phyloP scores from a whole-genome alignment of 2,797 vertebrate species.

The Tapera naevia region DNA sequence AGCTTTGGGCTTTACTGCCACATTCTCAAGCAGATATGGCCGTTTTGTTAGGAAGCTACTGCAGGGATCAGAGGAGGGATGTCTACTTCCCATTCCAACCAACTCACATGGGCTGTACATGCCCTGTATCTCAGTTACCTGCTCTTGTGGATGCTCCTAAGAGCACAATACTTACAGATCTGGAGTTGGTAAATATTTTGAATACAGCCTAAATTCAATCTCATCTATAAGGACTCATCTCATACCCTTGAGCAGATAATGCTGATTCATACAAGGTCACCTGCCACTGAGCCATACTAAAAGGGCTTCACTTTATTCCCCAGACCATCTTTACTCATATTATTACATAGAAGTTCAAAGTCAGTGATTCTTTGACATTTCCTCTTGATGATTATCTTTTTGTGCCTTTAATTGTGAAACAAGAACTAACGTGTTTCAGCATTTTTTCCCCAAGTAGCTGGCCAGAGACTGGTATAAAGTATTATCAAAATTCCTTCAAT shows the following conservation, averaged over 20 bases:
- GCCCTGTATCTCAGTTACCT: background rate
- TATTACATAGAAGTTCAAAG: constrained; percentile 19
- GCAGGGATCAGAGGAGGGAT: background rate
- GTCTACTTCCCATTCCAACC: background rate
- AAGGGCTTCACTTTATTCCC: background rate
- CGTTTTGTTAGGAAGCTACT: background rate
- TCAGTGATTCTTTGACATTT: constrained; percentile 32
- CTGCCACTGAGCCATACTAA: background rate
- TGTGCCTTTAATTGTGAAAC: constrained; percentile 49
- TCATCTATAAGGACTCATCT: background rate
- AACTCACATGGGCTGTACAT: background rate
- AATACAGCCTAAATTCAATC: background rate
- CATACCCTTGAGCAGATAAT: background rate
- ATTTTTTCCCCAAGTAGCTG: constrained; percentile 34
- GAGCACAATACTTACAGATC: background rate
- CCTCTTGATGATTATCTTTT: constrained; percentile 55
- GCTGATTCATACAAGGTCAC: background rate
- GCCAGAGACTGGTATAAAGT: constrained; percentile 25
- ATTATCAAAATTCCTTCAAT: constrained; percentile 40
- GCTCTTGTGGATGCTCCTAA: background rate
- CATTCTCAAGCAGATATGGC: background rate
- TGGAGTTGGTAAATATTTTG: background rate
- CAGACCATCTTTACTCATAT: background rate
- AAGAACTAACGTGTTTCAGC: constrained; percentile 47
- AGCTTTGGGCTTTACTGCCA: background rate